Percentiles rank a stretch among this genome's conserved stretches.
Conservation (phyloP, 1,140 invertebrate species). For the Drosophila pseudoobscura region DNA sequence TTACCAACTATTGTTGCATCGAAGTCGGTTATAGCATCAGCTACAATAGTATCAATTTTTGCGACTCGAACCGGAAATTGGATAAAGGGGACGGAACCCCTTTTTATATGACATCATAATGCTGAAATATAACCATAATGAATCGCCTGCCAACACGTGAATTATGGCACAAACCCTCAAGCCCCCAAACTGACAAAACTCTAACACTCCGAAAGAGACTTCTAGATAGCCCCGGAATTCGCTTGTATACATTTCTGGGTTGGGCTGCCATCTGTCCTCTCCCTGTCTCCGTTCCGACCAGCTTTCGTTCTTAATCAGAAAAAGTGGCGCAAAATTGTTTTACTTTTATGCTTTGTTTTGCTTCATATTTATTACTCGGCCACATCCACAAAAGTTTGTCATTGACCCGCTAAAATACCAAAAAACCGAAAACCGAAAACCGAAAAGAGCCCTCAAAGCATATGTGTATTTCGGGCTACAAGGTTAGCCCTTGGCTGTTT, state of each 20-base stretch:
- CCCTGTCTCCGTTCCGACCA: slow-evolving; percentile 10
- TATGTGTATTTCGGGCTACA: slow-evolving; percentile 32
- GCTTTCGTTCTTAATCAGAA: slow-evolving; percentile 75
- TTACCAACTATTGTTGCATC: slow-evolving; percentile 57
- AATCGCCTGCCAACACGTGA: slow-evolving; percentile 68
- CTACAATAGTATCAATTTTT: slow-evolving; percentile 1
- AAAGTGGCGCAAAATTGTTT: slow-evolving; percentile 44
- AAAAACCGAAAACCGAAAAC: too few species aligned
- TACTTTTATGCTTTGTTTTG: slow-evolving; percentile 23
- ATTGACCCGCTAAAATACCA: slow-evolving; percentile 57
- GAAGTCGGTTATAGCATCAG: slow-evolving; percentile 38
- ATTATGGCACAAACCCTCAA: slow-evolving; percentile 53
- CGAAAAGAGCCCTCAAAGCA: slow-evolving; percentile 15
- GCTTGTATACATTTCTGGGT: slow-evolving; percentile 29
- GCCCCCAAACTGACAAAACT: slow-evolving; percentile 13
- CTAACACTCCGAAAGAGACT: slow-evolving; percentile 20
- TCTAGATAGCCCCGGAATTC: slow-evolving; percentile 35
- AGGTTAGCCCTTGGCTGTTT: slow-evolving; percentile 22
- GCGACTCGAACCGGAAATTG: slow-evolving; percentile 14
- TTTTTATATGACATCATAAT: slow-evolving; percentile 71
- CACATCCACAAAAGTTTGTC: slow-evolving; percentile 56
- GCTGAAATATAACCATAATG: slow-evolving; percentile 38
- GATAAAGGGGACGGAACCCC: slow-evolving; percentile 7
- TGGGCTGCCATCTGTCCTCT: slow-evolving; percentile 38
- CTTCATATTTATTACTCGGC: slow-evolving; percentile 38